Base-by-base conservation (phyloP, 2,113 vertebrate species). In the Astur gentilis region DNA sequence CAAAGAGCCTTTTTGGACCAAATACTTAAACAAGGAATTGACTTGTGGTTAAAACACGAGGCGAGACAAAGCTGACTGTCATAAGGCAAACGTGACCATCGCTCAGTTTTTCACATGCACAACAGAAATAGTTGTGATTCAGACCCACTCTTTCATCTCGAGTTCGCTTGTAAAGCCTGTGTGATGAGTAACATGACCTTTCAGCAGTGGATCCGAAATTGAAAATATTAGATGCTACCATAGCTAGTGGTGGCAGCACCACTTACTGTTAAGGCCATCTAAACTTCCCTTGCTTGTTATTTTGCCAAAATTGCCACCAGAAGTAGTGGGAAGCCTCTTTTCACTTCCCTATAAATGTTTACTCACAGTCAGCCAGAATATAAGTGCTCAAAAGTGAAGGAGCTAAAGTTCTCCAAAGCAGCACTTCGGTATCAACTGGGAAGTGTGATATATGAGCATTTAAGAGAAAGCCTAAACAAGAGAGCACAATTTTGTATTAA, bases 141-240 rank as follows among this genome's bases (percentile, higher is more conserved):
- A 94, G 60, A 47, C 11, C 19, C 71, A 49, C 47, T n/a, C 61
- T 17, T 29, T 11, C 22, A 65, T 14, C 77, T 64, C 10, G 9
- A 58, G 75, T 49, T 31, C 7, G 6, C 13, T 4, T 31, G 44
- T 15, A 47, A 47, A 44, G 13, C 7, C 52, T 16, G 22, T 0
- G 0, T 19, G 57, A 40, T 1, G n/a, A 42, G 22, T 6, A 80
- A 25, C 0, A 1, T 8, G 31, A 50, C 4, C 54, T 57, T 19
- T 25, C 55, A 47, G 50, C 0, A 3, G 12, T 10, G 18, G 16
- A n/a, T 45, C 14, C n/a, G 38, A 57, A 77, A 81, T 1, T 12
- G 36, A 36, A 80, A 80, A 38, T 32, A n/a, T 1, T 1, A 9
- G 52, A 61, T 17, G 38, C 26, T 42, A 27, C 23, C 8, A 25